A percentile compares a stretch with the other conserved stretches of the same genome.
Conservation (phyloP, 2,797 vertebrate species). For the Neopelma chrysocephalum region DNA sequence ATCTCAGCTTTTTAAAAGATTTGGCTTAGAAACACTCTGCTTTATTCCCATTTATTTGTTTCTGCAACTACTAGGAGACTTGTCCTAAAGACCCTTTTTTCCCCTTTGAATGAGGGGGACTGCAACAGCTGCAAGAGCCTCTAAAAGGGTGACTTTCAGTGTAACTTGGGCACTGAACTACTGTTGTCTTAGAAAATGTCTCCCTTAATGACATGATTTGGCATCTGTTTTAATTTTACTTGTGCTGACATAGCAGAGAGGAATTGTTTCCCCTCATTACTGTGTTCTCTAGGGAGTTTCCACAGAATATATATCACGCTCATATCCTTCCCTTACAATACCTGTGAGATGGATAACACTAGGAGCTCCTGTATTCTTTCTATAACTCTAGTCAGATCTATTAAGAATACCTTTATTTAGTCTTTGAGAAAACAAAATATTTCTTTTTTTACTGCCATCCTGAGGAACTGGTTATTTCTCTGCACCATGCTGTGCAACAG, state of each 20-base stretch:
- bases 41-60: neutral
- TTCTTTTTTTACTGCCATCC: slow-evolving; percentile 12
- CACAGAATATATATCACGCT: neutral
- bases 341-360: neutral
- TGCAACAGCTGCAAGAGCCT: neutral
- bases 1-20: neutral
- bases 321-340: neutral
- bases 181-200: neutral
- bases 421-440: neutral
- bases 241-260: slow-evolving; percentile 24
- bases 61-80: neutral
- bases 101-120: neutral
- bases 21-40: neutral
- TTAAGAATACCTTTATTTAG: slow-evolving; percentile 7
- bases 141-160: neutral
- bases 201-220: slow-evolving; percentile 14
- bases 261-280: slow-evolving; percentile 1
- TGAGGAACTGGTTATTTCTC: slow-evolving; percentile 4
- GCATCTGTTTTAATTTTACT: slow-evolving; percentile 50
- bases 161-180: neutral
- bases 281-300: neutral
- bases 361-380: neutral
- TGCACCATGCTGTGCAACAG: neutral
- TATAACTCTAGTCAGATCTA: neutral
- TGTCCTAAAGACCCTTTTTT: neutral